Conservation (phyloP, 1,140 invertebrate species). For the Cydia pomonella region DNA sequence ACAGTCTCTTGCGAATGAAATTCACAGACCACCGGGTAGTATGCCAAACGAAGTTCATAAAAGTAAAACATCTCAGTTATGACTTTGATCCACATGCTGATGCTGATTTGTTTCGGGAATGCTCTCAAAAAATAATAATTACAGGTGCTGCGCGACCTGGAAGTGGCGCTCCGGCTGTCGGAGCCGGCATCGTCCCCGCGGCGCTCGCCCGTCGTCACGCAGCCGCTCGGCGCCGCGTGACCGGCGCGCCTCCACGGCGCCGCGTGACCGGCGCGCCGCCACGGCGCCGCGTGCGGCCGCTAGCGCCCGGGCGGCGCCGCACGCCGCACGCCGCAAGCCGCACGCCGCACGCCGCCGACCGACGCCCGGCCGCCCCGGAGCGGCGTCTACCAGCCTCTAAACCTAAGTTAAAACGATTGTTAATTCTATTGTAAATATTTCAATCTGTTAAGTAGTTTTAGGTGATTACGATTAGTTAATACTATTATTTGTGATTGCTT, state of each 20-base stretch:
- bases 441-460: constrained; percentile 79
- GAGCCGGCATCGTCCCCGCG: constrained; percentile 72
- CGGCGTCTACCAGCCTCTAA: constrained; percentile 4
- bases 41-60: too few relatives aligned
- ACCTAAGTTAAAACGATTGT: constrained; percentile 58
- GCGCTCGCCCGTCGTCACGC: constrained; percentile 66
- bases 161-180: constrained; percentile 85
- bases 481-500: constrained; percentile 77
- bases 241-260: constrained; percentile 38
- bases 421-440: constrained; percentile 78
- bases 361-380: neutral
- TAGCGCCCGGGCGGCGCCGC: neutral
- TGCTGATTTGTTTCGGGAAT: too few relatives aligned
- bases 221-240: constrained; percentile 69
- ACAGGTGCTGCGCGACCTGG: constrained; percentile 88
- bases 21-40: too few relatives aligned
- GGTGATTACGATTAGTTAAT: constrained; percentile 76
- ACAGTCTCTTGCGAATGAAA: too few relatives aligned
- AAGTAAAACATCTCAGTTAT: too few relatives aligned
- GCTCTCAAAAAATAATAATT: neutral
- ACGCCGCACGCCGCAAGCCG: constrained; percentile 12
- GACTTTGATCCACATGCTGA: too few relatives aligned
- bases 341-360: constrained; percentile 13
- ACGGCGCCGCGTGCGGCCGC: neutral
- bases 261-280: constrained; percentile 39